Conservation (phyloP, 1,140 invertebrate genomes). For the Drosophila orena region DNA sequence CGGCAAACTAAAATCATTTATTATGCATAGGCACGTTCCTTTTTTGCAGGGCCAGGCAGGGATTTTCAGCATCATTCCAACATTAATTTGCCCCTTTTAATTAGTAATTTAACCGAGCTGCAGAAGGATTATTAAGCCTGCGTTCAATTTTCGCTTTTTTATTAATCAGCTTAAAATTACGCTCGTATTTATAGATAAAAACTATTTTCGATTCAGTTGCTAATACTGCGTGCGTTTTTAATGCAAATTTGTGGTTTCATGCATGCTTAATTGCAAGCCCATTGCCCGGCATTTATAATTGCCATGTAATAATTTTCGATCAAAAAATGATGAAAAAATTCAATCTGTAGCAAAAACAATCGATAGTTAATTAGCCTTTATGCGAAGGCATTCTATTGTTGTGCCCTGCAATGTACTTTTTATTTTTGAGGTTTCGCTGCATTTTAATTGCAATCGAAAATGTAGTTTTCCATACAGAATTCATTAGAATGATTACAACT, state of each 20-base stretch:
- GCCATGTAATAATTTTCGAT: slow-evolving; percentile 51
- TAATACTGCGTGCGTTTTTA: slow-evolving; percentile 65
- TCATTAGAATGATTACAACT: slow-evolving; percentile 15
- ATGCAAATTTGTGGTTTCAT: slow-evolving; percentile 75
- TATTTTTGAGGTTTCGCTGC: slow-evolving; percentile 7
- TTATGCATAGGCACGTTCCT: slow-evolving; percentile 42
- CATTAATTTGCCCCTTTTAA: slow-evolving; percentile 60
- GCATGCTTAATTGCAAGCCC: slow-evolving; percentile 72
- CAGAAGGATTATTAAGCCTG: slow-evolving; percentile 42
- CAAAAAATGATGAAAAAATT: slow-evolving; percentile 5
- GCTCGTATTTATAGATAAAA: slow-evolving; percentile 18
- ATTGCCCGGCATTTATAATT: slow-evolving; percentile 64
- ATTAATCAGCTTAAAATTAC: slow-evolving; percentile 65
- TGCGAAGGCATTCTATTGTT: slow-evolving; percentile 17
- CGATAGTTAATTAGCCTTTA: slow-evolving; percentile 76
- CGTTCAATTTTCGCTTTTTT: slow-evolving; percentile 50
- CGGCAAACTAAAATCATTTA: slow-evolving; percentile 25
- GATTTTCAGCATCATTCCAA: not conserved
- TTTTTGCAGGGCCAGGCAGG: not conserved
- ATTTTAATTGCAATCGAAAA: slow-evolving; percentile 48
- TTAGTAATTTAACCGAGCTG: slow-evolving; percentile 55
- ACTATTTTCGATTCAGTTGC: slow-evolving; percentile 38
- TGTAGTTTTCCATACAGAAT: slow-evolving; percentile 13
- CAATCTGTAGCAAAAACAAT: slow-evolving; percentile 52
- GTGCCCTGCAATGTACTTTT: slow-evolving; percentile 4